A percentile compares a stretch with the other conserved stretches of the same genome.
phyloP scores from a whole-genome alignment of 2,797 vertebrate genomes.

The Sebastes trivittatus region DNA sequence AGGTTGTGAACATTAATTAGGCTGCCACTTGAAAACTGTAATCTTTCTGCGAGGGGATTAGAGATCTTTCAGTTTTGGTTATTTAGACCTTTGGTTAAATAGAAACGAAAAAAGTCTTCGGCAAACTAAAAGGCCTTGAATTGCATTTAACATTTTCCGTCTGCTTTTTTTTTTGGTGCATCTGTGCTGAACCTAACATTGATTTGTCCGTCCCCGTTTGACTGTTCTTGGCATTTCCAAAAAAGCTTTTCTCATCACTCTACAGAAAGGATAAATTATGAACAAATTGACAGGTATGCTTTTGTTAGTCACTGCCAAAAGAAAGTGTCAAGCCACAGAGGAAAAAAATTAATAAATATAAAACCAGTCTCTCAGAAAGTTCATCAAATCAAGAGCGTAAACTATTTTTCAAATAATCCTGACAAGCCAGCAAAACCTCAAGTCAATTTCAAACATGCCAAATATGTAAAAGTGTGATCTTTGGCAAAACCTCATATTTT shows the following conservation, averaged over 20 bases:
- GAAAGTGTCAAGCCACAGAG: background rate
- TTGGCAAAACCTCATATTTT: too few relatives aligned
- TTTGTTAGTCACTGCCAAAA: constrained; percentile 27
- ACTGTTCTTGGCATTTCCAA: constrained; percentile 25
- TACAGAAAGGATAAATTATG: constrained; percentile 7
- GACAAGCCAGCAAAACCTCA: constrained; percentile 3
- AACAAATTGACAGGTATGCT: constrained; percentile 12
- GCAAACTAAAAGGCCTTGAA: background rate
- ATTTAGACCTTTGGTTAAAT: background rate
- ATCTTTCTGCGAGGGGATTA: background rate
- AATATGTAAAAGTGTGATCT: too few relatives aligned
- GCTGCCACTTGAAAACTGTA: background rate
- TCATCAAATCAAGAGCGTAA: constrained; percentile 9
- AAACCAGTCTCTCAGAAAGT: background rate
- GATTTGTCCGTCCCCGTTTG: background rate
- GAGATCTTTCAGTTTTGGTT: background rate
- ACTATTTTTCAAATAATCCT: background rate
- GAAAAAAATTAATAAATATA: background rate
- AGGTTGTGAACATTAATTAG: background rate
- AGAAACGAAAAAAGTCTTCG: background rate
- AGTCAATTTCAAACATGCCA: background rate
- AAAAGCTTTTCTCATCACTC: constrained; percentile 5
- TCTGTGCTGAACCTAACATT: background rate
- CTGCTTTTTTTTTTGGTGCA: background rate
- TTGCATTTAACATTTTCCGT: background rate